A percentile compares a stretch with the other conserved stretches of the same genome.
These are phyloP conservation scores for Erebia palarica DNA, from an alignment of 2,888 invertebrate species.

Conservation along the genomic window DNA sequence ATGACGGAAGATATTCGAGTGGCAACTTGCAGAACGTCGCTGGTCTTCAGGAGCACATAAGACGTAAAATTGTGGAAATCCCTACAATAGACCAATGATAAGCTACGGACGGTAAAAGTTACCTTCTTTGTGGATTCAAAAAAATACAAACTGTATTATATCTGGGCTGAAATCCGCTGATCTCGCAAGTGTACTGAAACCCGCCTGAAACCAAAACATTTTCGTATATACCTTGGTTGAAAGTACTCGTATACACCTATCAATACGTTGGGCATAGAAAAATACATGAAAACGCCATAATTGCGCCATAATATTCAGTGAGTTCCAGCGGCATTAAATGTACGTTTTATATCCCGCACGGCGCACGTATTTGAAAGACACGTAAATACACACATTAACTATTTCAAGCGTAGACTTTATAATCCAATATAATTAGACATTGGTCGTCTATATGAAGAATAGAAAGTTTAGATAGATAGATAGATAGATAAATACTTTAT, in stretches of 20 bases:
- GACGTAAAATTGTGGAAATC: too few species aligned
- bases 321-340: conserved; percentile 6
- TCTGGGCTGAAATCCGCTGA: not conserved
- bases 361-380: conserved; percentile 6
- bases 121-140: too few species aligned
- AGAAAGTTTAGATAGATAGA: conserved; percentile 13
- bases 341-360: not conserved
- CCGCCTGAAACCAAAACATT: not conserved
- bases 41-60: too few species aligned
- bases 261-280: not conserved
- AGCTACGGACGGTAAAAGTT: too few species aligned
- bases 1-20: too few species aligned
- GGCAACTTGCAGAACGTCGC: too few species aligned
- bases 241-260: not conserved
- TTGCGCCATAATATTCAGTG: not conserved
- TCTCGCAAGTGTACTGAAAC: not conserved
- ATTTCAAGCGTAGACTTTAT: conserved; percentile 7
- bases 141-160: too few species aligned
- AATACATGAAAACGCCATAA: not conserved
- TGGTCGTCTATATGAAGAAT: not conserved
- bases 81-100: too few species aligned
- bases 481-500: too few species aligned
- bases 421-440: not conserved
- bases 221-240: too few species aligned
- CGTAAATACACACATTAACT: conserved; percentile 13